Evolutionary conservation across 2,113 vertebrate genomes (phyloP).

Genomic region (Cinclus cinclus): DNA sequence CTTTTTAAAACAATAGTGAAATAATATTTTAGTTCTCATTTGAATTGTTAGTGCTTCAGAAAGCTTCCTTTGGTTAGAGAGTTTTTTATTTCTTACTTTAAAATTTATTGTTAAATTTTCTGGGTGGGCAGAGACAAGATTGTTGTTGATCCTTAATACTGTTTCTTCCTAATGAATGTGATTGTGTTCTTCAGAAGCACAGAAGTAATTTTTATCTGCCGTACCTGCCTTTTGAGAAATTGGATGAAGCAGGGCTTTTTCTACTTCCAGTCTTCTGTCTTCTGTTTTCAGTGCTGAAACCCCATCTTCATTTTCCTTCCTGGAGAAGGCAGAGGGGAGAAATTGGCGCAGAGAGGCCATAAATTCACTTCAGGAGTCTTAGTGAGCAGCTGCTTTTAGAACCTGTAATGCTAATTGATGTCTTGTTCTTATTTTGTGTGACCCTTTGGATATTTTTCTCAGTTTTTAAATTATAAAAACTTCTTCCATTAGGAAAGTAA

Average conservation of each 20-base stretch:
- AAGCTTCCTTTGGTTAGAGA: background rate
- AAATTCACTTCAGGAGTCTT: background rate
- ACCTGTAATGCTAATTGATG: background rate
- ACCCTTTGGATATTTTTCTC: background rate
- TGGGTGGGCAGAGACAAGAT: background rate
- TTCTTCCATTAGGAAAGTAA: background rate
- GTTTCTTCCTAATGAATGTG: background rate
- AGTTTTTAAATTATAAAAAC: background rate
- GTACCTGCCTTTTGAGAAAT: background rate
- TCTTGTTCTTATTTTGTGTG: background rate
- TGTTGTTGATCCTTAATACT: background rate
- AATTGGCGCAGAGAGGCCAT: background rate
- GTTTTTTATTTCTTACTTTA: background rate
- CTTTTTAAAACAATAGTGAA: background rate
- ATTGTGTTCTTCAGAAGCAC: background rate
- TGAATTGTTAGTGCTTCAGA: background rate
- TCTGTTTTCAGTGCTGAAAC: background rate
- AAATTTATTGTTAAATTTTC: background rate
- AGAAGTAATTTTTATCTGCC: background rate
- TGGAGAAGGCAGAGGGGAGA: background rate
- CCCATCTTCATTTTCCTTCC: background rate
- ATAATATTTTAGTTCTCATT: background rate
- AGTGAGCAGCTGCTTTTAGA: background rate
- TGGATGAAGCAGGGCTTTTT: background rate
- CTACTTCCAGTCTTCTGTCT: background rate